Evolutionary conservation across 1,140 invertebrate genomes (phyloP), one percentile per base, ranked within the genome.

Genomic region (Anastrepha ludens): DNA sequence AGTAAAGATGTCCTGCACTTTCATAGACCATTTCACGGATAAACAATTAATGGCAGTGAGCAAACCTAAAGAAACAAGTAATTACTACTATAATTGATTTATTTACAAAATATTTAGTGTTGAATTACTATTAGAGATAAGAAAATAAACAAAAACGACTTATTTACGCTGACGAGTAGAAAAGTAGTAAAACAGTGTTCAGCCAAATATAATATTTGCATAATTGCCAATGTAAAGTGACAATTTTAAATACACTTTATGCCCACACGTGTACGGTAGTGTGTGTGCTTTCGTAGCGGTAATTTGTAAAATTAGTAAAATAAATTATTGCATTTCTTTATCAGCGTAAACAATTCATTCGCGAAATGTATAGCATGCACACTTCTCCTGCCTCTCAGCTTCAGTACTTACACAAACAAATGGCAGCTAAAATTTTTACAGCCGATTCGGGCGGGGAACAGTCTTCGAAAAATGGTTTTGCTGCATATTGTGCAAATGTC

Each of bases 1-100:
- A 0, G 98, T 98, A 93, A 98, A 99, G 6, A 98, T 93, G 91
- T 97, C 97, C 93, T 99, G 98, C 3, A 98, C 97, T 70, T 97
- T 94, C 94, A 98, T 98, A 0, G 98, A 96, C 96, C 97, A 97
- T 91, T 97, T 95, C 1, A 98, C 98, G 90, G 97, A 97, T 88
- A 96, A 93, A 91, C 97, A 98, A 93, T 99, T 99, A 78, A 99
- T 94, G 17, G 97, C 97, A 4, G 98, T 98, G 64, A 99, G 94
- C 13, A 98, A 90, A 94, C 96, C 98, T 98, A 93, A 11, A 87
- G 17, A 86, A 44, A 65, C 1, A 70, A 55, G 60, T 17, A 86
- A 9, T 64, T 86, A 8, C 74, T 8, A 1, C 1, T 87, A 55
- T 67, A 55, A 55, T 70, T 65, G n/a, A 29, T 55, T 47, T 50